These are phyloP conservation scores for Nasonia oneida DNA, from an alignment of 2,888 invertebrate species.

Conservation along the genomic window DNA sequence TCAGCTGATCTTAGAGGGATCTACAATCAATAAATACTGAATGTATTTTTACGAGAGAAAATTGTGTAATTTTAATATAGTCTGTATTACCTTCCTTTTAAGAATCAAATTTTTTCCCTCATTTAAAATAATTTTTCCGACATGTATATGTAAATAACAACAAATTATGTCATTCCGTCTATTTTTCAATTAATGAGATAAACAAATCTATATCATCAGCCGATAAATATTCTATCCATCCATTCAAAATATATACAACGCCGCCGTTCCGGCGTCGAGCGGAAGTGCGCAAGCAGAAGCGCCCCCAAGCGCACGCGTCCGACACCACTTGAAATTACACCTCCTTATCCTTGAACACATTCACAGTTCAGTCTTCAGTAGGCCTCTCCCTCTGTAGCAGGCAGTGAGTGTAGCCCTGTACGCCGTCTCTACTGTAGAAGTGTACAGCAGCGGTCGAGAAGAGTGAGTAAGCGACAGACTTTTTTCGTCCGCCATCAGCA, in stretches of 20 bases:
- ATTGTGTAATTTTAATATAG: neutral
- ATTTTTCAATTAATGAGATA: neutral
- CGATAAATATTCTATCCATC: neutral
- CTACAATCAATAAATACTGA: conserved; percentile 22
- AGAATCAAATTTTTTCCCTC: neutral
- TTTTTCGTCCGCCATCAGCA: conserved; percentile 3
- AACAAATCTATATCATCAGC: neutral
- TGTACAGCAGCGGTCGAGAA: neutral
- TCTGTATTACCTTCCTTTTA: neutral
- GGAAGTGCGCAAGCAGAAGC: conserved; percentile 42
- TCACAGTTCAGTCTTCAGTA: too few relatives aligned
- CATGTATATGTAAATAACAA: neutral
- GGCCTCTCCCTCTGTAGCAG: too few relatives aligned
- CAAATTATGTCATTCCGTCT: neutral
- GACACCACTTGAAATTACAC: conserved; percentile 24
- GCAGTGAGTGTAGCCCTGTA: too few relatives aligned
- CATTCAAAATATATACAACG: neutral
- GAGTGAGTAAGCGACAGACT: neutral
- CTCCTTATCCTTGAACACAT: too few relatives aligned
- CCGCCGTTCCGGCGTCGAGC: neutral
- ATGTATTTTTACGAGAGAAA: conserved; percentile 42
- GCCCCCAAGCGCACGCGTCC: conserved; percentile 63
- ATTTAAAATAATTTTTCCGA: neutral
- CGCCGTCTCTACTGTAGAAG: too few relatives aligned
- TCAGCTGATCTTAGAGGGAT: conserved; percentile 20